These are phyloP conservation scores for Crioceris asparagi DNA, from an alignment of 2,888 invertebrate species.

Conservation along the genomic window DNA sequence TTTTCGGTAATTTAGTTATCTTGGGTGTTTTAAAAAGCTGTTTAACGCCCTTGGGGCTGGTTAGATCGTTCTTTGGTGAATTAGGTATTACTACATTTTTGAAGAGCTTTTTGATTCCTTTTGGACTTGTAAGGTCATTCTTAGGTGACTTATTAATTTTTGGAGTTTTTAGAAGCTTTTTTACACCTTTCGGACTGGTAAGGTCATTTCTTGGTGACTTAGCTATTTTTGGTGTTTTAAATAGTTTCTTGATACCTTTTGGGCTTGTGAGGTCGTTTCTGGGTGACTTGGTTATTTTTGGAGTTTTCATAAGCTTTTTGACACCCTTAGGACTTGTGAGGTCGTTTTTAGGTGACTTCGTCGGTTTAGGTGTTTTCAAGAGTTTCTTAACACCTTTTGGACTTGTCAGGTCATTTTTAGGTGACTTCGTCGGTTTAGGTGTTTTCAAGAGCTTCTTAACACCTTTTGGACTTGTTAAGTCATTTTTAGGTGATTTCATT, in stretches of 20 bases:
- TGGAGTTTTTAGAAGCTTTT: constrained; percentile 21
- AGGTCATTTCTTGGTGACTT: constrained; percentile 22
- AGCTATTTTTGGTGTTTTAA: constrained; percentile 14
- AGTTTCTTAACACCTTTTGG: constrained; percentile 23
- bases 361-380: constrained; percentile 17
- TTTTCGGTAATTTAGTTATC: constrained; percentile 15
- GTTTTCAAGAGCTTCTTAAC: constrained; percentile 14
- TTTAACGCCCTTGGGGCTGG: constrained; percentile 11
- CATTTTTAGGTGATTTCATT: constrained; percentile 14
- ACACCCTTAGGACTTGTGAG: constrained; percentile 17
- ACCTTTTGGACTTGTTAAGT: constrained; percentile 12
- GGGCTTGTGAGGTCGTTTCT: constrained; percentile 13
- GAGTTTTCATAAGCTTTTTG: constrained; percentile 15
- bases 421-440: constrained; percentile 19
- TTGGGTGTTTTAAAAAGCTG: constrained; percentile 13
- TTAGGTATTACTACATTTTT: constrained; percentile 19
- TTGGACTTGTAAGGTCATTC: constrained; percentile 20
- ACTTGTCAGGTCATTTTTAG: constrained; percentile 20
- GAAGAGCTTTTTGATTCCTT: constrained; percentile 22
- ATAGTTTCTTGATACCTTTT: constrained; percentile 12
- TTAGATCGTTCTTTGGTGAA: constrained; percentile 18
- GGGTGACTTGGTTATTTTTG: constrained; percentile 14
- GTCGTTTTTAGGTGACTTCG: constrained; percentile 16
- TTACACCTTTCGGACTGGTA: constrained; percentile 21
- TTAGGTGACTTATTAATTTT: constrained; percentile 17